Evolutionary conservation across 2,113 vertebrate species (phyloP), one percentile per base, ranked within the genome.

Genomic region (Dascyllus trimaculatus): DNA sequence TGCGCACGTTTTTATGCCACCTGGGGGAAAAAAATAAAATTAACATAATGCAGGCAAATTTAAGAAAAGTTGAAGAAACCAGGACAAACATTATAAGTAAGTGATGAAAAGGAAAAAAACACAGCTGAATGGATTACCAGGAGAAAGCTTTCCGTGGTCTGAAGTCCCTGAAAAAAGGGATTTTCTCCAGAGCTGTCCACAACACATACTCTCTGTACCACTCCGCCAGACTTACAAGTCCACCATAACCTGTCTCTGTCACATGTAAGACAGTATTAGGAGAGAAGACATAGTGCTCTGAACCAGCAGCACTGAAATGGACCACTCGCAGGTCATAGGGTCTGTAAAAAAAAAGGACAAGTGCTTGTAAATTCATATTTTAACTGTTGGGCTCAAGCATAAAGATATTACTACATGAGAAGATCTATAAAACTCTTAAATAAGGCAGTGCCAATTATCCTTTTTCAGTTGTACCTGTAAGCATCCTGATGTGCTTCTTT

Each of bases 281-380:
- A 1, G 96, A 95, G 74, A 97, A 96, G 71, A 96, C 69, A 32
- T 95, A 96, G 88, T 97, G 92, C 65, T 97, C 95, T 0, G 90
- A 72, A 0, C 95, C 92, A 38, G 92, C 92, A 22, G 86, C 88
- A 25, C 73, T 66, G 11, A 52, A 81, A 1, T 88, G 81, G 21
- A 96, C 93, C 15, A 93, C 92, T 17, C 48, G 70, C 35, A 97
- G 90, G 66, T 94, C 92, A 32, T 97, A 97, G 1, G 96, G 95
- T 74, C 96, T 97, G 18, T 17, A 56, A 64, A n/a, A 22, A 51
- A 32, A 77, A 66, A 80, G 9, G 25, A 49, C 3, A 46, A 10
- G 4, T 29, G 4, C 69, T 40, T 13, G 11, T 59, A 1, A 5
- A 25, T 71, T 62, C 8, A 22, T 2, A 7, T 9, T 25, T 49